A percentile compares a stretch with the other conserved stretches of the same genome.
phyloP scores from a whole-genome alignment of 2,888 invertebrate species.

The Meiosimyza decipiens region DNA sequence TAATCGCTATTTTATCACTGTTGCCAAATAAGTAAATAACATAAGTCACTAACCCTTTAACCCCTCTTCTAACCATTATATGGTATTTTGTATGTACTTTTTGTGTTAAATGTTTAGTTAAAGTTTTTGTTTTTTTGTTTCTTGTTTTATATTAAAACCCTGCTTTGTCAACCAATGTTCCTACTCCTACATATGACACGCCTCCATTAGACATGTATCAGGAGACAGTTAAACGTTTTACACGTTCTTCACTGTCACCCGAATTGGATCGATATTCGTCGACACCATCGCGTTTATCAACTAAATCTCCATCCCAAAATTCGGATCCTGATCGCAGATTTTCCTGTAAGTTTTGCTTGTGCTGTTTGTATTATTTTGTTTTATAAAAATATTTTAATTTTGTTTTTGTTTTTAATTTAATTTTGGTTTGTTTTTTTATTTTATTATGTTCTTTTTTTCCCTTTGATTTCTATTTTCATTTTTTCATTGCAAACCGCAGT shows the following conservation, averaged over 20 bases:
- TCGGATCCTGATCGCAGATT: conserved; percentile 53
- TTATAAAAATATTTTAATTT: conserved; percentile 40
- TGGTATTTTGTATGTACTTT: not conserved
- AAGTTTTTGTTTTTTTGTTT: not conserved
- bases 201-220: conserved; percentile 57
- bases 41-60: no score
- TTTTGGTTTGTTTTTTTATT: conserved; percentile 32
- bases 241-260: conserved; percentile 62
- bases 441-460: conserved; percentile 41
- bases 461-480: conserved; percentile 41
- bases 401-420: conserved; percentile 18
- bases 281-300: conserved; percentile 51
- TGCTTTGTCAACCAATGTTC: not conserved
- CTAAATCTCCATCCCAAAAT: conserved; percentile 49
- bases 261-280: conserved; percentile 59
- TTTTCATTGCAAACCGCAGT: conserved; percentile 46
- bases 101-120: not conserved
- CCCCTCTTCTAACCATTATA: not conserved
- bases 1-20: no score
- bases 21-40: no score
- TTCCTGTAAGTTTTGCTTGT: conserved; percentile 57
- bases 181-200: not conserved
- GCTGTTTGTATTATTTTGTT: conserved; percentile 27
- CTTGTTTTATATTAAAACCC: not conserved
- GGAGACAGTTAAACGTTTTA: conserved; percentile 63